phyloP scores from a whole-genome alignment of 2,888 invertebrate genomes.

The Caenorhabditis wallacei region DNA sequence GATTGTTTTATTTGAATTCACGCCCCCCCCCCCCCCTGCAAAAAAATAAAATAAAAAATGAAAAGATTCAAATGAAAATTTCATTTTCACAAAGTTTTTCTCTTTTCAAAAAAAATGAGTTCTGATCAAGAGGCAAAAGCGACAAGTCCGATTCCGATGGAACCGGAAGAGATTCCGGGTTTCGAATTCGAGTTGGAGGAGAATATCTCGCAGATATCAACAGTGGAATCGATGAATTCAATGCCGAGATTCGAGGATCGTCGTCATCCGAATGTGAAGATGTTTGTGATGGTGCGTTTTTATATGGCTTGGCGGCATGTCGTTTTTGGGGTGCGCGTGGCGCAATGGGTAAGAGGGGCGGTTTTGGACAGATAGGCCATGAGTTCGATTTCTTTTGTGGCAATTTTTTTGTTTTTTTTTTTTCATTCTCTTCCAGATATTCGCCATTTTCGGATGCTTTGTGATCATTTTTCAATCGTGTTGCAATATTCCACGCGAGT shows the following conservation, averaged over 20 bases:
- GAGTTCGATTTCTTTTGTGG: too few species aligned
- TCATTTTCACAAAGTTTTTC: too few species aligned
- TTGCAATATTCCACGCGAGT: conserved; percentile 13
- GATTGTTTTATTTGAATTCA: conserved; percentile 58
- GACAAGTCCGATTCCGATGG: not conserved
- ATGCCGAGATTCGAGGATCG: conserved; percentile 37
- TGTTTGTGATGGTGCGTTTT: conserved; percentile 42
- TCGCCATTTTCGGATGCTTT: conserved; percentile 13
- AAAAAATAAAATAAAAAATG: not conserved
- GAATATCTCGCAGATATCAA: conserved; percentile 2
- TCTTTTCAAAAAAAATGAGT: conserved; percentile 11
- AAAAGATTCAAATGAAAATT: too few species aligned
- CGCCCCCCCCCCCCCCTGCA: not conserved
- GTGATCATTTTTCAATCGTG: conserved; percentile 1
- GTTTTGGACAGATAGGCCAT: too few species aligned
- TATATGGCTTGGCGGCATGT: too few species aligned
- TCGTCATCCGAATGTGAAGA: conserved; percentile 50
- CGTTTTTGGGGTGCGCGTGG: too few species aligned
- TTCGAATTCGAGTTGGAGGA: conserved; percentile 51
- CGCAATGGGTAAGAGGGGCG: too few species aligned
- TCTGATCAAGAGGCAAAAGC: conserved; percentile 19
- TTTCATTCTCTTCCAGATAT: not conserved
- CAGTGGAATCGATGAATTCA: not conserved
- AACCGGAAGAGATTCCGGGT: conserved; percentile 11
- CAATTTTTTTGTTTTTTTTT: too few species aligned